Evolutionary conservation across 1,140 invertebrate genomes (phyloP).

Genomic region (Sinella curviseta): DNA sequence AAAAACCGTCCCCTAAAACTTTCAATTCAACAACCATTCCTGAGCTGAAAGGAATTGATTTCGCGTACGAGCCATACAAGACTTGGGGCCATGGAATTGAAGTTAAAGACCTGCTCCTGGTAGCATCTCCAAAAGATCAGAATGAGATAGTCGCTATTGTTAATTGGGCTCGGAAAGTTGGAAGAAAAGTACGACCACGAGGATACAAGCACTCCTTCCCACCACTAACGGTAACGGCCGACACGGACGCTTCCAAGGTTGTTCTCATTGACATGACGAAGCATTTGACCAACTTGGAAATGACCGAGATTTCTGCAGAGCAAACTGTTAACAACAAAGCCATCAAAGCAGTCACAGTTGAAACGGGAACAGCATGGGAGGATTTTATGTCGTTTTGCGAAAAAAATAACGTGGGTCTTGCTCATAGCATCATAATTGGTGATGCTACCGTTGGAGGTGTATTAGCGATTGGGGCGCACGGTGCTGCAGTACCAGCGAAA

Average conservation of each 20-base stretch:
- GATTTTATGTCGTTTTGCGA: conserved; percentile 29
- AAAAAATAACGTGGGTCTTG: conserved; percentile 11
- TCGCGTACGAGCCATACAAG: not conserved
- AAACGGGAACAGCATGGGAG: conserved; percentile 19
- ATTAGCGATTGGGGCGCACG: conserved; percentile 39
- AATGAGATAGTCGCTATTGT: conserved; percentile 12
- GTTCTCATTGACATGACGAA: not conserved
- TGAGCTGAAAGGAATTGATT: not conserved
- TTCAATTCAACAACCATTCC: not conserved
- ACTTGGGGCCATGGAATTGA: conserved; percentile 2
- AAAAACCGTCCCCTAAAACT: not conserved
- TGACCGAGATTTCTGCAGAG: not conserved
- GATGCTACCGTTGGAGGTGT: conserved; percentile 38
- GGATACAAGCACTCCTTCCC: conserved; percentile 24
- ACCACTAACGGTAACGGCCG: conserved; percentile 18
- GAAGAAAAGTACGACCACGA: not conserved
- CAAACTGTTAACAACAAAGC: not conserved
- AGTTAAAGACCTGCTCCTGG: not conserved
- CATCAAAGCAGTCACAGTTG: not conserved
- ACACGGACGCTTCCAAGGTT: not conserved
- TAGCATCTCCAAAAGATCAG: not conserved
- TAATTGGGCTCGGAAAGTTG: conserved; percentile 23
- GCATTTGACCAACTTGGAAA: conserved; percentile 14
- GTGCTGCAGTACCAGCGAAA: conserved; percentile 19
- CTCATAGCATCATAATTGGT: conserved; percentile 3